Evolutionary conservation across 2,888 invertebrate genomes (phyloP).

Genomic region (Helleia helle): DNA sequence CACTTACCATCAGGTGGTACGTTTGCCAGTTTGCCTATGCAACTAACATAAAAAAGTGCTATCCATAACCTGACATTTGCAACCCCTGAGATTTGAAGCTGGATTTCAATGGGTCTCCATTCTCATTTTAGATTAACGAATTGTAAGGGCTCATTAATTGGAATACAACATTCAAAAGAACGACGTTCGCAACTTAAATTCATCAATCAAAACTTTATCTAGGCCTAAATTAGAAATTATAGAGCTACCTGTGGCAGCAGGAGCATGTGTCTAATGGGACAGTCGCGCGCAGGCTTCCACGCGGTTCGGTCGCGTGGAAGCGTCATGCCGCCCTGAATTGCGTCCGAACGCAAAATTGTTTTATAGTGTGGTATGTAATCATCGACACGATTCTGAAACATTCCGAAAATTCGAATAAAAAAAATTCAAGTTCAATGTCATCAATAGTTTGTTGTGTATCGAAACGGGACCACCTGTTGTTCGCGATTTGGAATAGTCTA

Average conservation of each 20-base stretch:
- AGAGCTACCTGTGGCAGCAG: constrained; percentile 59
- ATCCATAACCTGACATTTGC: too few species aligned
- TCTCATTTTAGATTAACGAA: too few species aligned
- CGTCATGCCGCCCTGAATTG: constrained; percentile 41
- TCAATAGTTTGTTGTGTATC: constrained; percentile 23
- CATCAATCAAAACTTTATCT: constrained; percentile 34
- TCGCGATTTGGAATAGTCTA: constrained; percentile 52
- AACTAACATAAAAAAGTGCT: too few species aligned
- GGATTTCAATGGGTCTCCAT: too few species aligned
- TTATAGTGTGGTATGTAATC: constrained; percentile 19
- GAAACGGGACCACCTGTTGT: constrained; percentile 59
- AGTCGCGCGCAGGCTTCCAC: constrained; percentile 70
- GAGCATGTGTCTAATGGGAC: constrained; percentile 45
- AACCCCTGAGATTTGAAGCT: too few species aligned
- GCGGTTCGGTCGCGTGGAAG: constrained; percentile 52
- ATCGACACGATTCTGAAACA: constrained; percentile 6
- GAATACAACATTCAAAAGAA: neutral
- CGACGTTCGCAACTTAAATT: constrained; percentile 31
- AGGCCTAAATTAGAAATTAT: constrained; percentile 41
- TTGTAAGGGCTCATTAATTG: too few species aligned
- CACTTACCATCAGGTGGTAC: too few species aligned
- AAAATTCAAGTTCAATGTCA: constrained; percentile 28
- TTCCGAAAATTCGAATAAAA: constrained; percentile 5
- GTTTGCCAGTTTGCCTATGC: too few species aligned
- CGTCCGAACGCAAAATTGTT: constrained; percentile 32